phyloP scores from a whole-genome alignment of 2,797 vertebrate genomes.

The Oreortyx pictus region DNA sequence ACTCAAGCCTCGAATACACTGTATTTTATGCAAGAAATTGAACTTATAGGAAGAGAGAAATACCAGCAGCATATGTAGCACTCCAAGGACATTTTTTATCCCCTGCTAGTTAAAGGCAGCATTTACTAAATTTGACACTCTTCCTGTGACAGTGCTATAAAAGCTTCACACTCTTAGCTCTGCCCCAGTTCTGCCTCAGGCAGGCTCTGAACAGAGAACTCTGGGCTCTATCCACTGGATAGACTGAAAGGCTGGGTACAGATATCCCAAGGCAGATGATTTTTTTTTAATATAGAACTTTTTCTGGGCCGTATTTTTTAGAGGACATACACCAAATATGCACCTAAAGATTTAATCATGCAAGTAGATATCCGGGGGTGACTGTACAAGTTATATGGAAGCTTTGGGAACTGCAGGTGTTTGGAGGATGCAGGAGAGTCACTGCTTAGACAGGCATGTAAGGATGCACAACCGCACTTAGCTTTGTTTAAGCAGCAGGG shows the following conservation, averaged over 20 bases:
- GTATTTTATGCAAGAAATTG: background rate
- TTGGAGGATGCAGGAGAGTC: background rate
- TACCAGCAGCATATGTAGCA: background rate
- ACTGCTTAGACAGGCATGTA: no score
- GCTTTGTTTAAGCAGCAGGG: background rate
- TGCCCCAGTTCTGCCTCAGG: fast-evolving
- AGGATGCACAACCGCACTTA: background rate
- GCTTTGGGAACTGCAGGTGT: fast-evolving
- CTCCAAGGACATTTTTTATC: background rate
- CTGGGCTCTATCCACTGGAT: background rate
- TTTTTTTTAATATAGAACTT: background rate
- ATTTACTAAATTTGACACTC: background rate
- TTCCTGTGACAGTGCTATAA: background rate
- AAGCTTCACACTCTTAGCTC: background rate
- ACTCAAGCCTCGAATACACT: background rate
- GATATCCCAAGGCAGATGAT: background rate
- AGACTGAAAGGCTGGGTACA: background rate
- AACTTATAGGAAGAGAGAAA: background rate
- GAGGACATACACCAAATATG: background rate
- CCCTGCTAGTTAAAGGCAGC: background rate
- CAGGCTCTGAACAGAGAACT: background rate
- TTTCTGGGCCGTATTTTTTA: background rate
- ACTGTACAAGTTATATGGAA: background rate
- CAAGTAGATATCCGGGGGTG: background rate
- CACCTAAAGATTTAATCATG: background rate